Percentiles rank a stretch among this genome's conserved stretches.
These are phyloP conservation scores for Pogonognathellus flavescens DNA, from an alignment of 1,140 invertebrate species.

Conservation along the genomic window DNA sequence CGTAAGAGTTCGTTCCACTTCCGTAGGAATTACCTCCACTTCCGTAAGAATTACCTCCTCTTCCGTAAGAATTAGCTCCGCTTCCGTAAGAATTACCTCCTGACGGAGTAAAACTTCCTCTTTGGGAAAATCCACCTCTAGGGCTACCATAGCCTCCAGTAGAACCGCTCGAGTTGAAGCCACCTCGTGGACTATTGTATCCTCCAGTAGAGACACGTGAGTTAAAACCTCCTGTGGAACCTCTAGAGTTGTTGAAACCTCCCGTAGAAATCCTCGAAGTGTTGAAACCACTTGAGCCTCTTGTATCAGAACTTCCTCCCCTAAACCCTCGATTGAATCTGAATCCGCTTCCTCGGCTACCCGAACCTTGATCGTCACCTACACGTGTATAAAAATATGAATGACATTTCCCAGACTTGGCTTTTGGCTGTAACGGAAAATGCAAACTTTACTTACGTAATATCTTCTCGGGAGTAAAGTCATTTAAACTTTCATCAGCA, in stretches of 20 bases:
- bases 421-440: neutral
- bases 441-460: neutral
- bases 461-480: neutral
- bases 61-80: no score
- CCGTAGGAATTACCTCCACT: no score
- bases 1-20: neutral
- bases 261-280: neutral
- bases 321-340: neutral
- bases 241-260: neutral
- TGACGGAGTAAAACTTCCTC: constrained; percentile 9
- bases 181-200: no score
- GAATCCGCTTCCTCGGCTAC: neutral
- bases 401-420: neutral
- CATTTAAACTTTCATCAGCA: neutral
- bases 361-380: neutral
- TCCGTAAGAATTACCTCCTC: no score
- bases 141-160: no score
- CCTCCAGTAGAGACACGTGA: neutral
- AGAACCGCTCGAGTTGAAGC: neutral
- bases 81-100: neutral
- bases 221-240: neutral
- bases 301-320: neutral
- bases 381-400: neutral
- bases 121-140: neutral
- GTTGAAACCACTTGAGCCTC: no score